These are phyloP conservation scores for Candidula unifasciata DNA, from an alignment of 2,888 invertebrate species.

Conservation along the genomic window DNA sequence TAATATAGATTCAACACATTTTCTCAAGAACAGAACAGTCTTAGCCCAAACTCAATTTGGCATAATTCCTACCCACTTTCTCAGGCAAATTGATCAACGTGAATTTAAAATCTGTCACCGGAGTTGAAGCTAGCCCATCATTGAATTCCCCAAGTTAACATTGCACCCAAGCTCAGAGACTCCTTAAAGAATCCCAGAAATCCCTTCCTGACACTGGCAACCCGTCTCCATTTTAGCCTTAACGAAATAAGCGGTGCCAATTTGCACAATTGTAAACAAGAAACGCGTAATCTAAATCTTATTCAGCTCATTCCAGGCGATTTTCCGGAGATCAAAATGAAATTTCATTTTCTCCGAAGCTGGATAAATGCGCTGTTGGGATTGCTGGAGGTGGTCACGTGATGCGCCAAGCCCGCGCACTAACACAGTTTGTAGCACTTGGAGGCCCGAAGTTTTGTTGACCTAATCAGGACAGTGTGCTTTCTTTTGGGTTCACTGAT, in stretches of 20 bases:
- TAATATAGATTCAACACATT: neutral
- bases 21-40: neutral
- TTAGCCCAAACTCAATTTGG: conserved; percentile 16
- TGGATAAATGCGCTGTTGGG: conserved; percentile 52
- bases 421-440: conserved; percentile 52
- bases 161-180: conserved; percentile 29
- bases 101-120: conserved; percentile 40
- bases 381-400: conserved; percentile 47
- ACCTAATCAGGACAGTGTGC: conserved; percentile 52
- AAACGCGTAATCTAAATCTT: conserved; percentile 60
- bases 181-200: conserved; percentile 31
- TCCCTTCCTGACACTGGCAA: conserved; percentile 62
- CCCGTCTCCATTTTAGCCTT: conserved; percentile 61
- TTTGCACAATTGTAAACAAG: conserved; percentile 61
- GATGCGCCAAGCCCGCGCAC: conserved; percentile 47
- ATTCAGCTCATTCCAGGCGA: conserved; percentile 60
- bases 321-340: conserved; percentile 59
- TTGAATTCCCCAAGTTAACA: conserved; percentile 36
- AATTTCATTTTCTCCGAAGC: conserved; percentile 61
- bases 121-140: conserved; percentile 21
- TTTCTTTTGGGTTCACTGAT: conserved; percentile 46
- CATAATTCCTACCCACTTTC: conserved; percentile 42
- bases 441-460: conserved; percentile 48
- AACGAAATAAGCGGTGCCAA: conserved; percentile 59
- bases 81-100: conserved; percentile 44